These are phyloP conservation scores for Carposina sasakii DNA, from an alignment of 1,140 invertebrate genomes.

Conservation along the genomic window DNA sequence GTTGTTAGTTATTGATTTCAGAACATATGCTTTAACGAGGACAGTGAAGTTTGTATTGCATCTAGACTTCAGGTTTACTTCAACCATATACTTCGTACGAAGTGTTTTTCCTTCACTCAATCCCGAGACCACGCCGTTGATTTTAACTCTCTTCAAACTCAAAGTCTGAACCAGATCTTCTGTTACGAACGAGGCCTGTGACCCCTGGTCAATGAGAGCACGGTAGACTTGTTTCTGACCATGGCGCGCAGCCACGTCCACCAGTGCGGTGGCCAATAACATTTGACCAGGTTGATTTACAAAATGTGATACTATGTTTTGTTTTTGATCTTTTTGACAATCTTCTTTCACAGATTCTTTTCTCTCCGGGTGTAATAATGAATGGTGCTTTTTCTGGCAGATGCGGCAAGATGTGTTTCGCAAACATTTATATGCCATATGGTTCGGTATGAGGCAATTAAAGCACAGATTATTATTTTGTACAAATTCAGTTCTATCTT, in stretches of 20 bases:
- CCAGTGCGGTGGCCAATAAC: constrained; percentile 22
- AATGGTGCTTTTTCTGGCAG: constrained; percentile 21
- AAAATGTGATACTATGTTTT: neutral
- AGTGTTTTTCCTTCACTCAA: constrained; percentile 5
- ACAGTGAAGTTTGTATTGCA: constrained; percentile 8
- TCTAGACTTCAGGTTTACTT: constrained; percentile 10
- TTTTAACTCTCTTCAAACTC: constrained; percentile 2
- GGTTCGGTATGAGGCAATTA: constrained; percentile 22
- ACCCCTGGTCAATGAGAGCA: constrained; percentile 22
- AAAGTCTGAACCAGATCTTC: constrained; percentile 22
- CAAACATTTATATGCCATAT: constrained; percentile 19
- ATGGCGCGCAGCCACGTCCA: constrained; percentile 2
- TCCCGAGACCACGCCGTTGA: constrained; percentile 2
- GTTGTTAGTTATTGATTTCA: too few relatives aligned
- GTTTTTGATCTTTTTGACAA: neutral
- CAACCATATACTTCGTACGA: constrained; percentile 12
- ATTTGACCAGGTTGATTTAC: neutral
- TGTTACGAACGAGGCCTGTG: constrained; percentile 22
- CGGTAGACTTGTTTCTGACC: constrained; percentile 9
- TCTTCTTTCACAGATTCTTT: neutral
- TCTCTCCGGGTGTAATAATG: too few relatives aligned
- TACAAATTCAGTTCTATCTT: constrained; percentile 17
- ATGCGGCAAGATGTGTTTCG: constrained; percentile 13
- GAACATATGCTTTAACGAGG: too few relatives aligned
- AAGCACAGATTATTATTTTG: constrained; percentile 27